These are phyloP conservation scores for Drosophila bocqueti DNA, from an alignment of 1,140 invertebrate species.

Conservation along the genomic window DNA sequence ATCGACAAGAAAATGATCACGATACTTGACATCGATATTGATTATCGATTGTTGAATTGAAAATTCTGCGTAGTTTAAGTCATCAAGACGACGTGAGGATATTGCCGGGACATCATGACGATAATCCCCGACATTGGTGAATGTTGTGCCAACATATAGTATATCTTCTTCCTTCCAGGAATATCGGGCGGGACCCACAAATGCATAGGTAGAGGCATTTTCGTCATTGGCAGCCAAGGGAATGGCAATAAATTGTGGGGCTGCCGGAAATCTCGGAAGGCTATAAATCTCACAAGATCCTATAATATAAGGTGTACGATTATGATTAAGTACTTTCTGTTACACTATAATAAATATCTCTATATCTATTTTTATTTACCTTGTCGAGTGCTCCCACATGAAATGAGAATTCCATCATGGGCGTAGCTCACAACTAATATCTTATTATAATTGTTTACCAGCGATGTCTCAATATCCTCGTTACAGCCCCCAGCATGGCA, in stretches of 20 bases:
- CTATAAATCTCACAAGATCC: slow-evolving; percentile 94
- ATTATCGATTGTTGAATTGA: slow-evolving; percentile 95
- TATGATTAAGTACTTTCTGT: neutral
- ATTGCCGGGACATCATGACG: slow-evolving; percentile 97
- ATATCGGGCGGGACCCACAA: slow-evolving; percentile 96
- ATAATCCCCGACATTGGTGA: slow-evolving; percentile 96
- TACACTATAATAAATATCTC: neutral
- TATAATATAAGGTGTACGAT: slow-evolving; percentile 16
- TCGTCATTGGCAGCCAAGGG: slow-evolving; percentile 97
- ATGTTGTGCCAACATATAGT: slow-evolving; percentile 97
- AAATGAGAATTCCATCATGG: slow-evolving; percentile 90
- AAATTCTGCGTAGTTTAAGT: slow-evolving; percentile 92
- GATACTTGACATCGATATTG: slow-evolving; percentile 97
- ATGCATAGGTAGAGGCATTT: slow-evolving; percentile 95
- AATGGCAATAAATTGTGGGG: slow-evolving; percentile 90
- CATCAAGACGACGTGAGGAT: slow-evolving; percentile 92
- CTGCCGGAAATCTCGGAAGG: slow-evolving; percentile 91
- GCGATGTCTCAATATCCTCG: slow-evolving; percentile 88
- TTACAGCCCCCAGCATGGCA: slow-evolving; percentile 94
- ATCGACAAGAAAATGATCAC: slow-evolving; percentile 97
- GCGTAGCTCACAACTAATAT: slow-evolving; percentile 94
- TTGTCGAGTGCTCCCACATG: slow-evolving; percentile 94
- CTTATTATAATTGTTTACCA: slow-evolving; percentile 96
- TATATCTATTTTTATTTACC: slow-evolving; percentile 74
- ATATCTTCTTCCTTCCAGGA: slow-evolving; percentile 91